Evolutionary conservation across 2,113 vertebrate species (phyloP), one percentile per base, ranked within the genome.

Genomic region (Chloropsis cyanopogon): DNA sequence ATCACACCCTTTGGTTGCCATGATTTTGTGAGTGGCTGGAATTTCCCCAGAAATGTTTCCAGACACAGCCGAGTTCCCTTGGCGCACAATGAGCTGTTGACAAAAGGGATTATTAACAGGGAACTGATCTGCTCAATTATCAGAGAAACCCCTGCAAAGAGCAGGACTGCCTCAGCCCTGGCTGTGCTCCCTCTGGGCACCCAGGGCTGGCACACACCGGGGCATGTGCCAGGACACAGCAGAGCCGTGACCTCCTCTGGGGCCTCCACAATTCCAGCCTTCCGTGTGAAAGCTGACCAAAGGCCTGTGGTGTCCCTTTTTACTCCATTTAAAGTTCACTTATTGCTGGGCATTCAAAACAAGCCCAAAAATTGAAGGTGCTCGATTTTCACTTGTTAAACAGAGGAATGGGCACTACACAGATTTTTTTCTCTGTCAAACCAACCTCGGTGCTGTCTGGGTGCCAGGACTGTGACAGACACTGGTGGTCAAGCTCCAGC

Each of bases 261-360:
- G 61, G 29, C 26, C 17, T 21, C 9, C 75, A 28, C 15, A 17
- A 2, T 8, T 24, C 20, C 49, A 31, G 8, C 37, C 57, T 24
- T 44, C 41, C 4, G 10, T 14, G 3, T 5, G 29, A 61, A 18
- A 63, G 24, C 44, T 16, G 37, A 42, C 24, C 50, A 66, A 59
- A 52, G 9, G 8, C n/a, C 49, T 11, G 3, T 0, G 3, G 11
- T 12, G 52, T 24, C 22, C 28, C 35, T 59, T 73, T 25, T 15
- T 8, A 8, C 21, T 64, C 10, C 6, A 7, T 44, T 26, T 22
- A 0, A 54, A 37, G 50, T 66, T 59, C 39, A 16, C 14, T 35
- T 6, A 17, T 20, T 22, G 31, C 3, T 42, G n/a, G 42, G n/a
- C 28, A 9, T 16, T 37, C 33, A 10, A 57, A 86, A 25, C 11